Conservation (phyloP, 2,888 invertebrate species). For the Metacarcinus magister region DNA sequence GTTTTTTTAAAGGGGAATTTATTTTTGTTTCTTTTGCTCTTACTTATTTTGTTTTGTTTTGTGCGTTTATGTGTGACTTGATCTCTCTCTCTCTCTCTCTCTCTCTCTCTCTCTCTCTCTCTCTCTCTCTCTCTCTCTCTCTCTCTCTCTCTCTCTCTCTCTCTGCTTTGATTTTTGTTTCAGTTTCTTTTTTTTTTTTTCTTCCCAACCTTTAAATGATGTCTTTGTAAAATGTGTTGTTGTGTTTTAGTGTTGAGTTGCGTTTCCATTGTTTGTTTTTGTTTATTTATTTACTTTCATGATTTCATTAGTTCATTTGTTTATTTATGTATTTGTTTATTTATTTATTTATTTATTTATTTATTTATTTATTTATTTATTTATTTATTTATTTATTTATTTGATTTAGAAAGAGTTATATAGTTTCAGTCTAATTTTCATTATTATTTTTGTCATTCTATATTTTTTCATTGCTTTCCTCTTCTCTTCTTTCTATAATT, state of each 20-base stretch:
- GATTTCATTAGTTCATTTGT: not conserved
- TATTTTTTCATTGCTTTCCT: not conserved
- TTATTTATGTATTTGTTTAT: not conserved
- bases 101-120: too few relatives aligned
- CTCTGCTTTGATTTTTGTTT: not conserved
- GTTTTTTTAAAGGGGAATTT: not conserved
- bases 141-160: too few relatives aligned
- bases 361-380: not conserved
- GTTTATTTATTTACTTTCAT: not conserved
- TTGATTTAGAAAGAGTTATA: not conserved
- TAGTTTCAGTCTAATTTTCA: not conserved
- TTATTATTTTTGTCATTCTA: not conserved
- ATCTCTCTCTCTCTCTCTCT: too few relatives aligned
- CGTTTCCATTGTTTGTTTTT: not conserved
- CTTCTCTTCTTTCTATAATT: not conserved
- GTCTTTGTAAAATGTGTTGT: not conserved
- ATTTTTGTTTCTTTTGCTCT: not conserved
- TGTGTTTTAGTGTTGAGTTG: not conserved
- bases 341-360: not conserved
- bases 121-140: too few relatives aligned
- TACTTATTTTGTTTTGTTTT: not conserved
- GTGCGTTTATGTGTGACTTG: not conserved
- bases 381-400: not conserved
- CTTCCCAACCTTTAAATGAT: not conserved
- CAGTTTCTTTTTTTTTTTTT: not conserved